Evolutionary conservation across 2,888 invertebrate species (phyloP).

Genomic region (Andricus quercusramuli): DNA sequence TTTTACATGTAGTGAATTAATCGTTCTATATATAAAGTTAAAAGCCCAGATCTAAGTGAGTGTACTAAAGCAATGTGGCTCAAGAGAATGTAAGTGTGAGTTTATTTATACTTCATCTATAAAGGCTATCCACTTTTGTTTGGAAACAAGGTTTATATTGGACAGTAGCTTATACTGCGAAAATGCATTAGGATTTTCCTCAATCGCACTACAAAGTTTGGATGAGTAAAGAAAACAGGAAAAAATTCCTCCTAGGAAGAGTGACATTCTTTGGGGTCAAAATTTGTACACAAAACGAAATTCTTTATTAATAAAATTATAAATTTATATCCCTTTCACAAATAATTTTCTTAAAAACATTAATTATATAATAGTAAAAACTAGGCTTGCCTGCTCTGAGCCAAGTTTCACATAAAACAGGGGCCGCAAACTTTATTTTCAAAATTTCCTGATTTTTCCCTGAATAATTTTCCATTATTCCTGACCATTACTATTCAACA

Average conservation of each 20-base stretch:
- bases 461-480: too few species aligned
- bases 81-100: conserved; percentile 17
- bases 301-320: not conserved
- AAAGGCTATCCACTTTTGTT: conserved; percentile 33
- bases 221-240: not conserved
- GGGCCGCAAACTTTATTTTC: too few species aligned
- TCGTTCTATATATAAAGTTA: conserved; percentile 40
- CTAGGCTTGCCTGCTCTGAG: too few species aligned
- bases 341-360: too few species aligned
- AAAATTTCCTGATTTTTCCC: too few species aligned
- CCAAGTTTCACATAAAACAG: too few species aligned
- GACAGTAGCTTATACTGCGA: conserved; percentile 30
- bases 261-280: not conserved
- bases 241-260: not conserved
- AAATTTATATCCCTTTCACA: not conserved
- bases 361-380: too few species aligned
- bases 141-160: conserved; percentile 36
- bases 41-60: conserved; percentile 26
- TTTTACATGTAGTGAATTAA: conserved; percentile 24
- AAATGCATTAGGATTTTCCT: conserved; percentile 18
- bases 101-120: conserved; percentile 39
- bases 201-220: not conserved
- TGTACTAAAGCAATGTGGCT: conserved; percentile 16
- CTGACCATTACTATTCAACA: too few species aligned
- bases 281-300: not conserved